Evolutionary conservation across 2,113 vertebrate species (phyloP), one percentile per base, ranked within the genome.

Genomic region (Coturnix japonica): DNA sequence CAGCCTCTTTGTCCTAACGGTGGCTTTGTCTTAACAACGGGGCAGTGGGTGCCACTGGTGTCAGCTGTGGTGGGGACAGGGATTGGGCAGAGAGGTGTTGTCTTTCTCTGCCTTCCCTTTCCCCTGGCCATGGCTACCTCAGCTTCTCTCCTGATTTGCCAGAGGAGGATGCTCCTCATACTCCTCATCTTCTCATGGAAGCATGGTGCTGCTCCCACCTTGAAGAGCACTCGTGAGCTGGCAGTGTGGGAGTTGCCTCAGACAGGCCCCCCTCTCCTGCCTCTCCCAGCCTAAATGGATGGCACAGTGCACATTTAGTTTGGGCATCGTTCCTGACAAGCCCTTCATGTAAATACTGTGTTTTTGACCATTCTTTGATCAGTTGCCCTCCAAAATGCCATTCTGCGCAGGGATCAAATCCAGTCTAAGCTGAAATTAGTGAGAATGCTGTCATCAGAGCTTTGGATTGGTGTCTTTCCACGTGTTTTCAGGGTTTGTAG

Each of bases 161-260:
- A 17, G 33, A 28, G 8, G 72, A 88, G 21, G 63, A 23, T 47
- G 4, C 21, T 80, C 25, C 60, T 85, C 31, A 0, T 0, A 5
- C 23, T 61, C 44, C 30, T 35, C 59, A 11, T 28, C 69, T 46
- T 56, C 49, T 47, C 33, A 7, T 0, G 7, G 75, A 31, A 28
- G 5, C 17, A 9, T 10, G 13, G 21, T 7, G 3, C 54, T 51
- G 35, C 44, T 53, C 6, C 26, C 43, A 43, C 22, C 43, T 59
- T 0, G 0, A 0, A 3, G 21, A 59, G 57, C 57, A 59, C n/a
- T 35, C 21, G 31, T 46, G 44, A 47, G 23, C n/a, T 33, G 14
- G 43, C 15, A 33, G 5, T 8, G 4, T 0, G 0, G 43, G 53
- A 71, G 33, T 47, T 37, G 35, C 30, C 37, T 13, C 5, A 3